These are phyloP conservation scores for Caranx ignobilis DNA, from an alignment of 2,113 vertebrate species.

Conservation along the genomic window DNA sequence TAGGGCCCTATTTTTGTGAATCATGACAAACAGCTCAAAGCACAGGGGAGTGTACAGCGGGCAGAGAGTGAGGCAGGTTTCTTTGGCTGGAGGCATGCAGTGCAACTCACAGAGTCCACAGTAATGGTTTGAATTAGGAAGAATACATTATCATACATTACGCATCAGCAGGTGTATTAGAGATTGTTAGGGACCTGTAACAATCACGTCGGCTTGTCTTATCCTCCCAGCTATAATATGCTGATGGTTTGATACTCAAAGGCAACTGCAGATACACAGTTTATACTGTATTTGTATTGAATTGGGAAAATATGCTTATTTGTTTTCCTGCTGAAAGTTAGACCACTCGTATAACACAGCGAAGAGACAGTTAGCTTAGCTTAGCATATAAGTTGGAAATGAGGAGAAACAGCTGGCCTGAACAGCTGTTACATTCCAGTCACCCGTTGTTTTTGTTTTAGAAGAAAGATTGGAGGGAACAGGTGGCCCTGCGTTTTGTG, in stretches of 20 bases:
- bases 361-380: not conserved
- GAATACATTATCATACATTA: constrained; percentile 55
- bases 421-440: not conserved
- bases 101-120: constrained; percentile 1
- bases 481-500: not conserved
- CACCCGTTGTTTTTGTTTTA: not conserved
- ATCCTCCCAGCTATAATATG: not conserved
- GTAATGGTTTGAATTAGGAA: constrained; percentile 38
- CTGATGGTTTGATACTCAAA: not conserved
- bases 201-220: constrained; percentile 13
- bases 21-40: constrained; percentile 10
- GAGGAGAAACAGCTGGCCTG: not conserved
- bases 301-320: not conserved
- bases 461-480: not conserved
- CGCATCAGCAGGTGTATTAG: constrained; percentile 12
- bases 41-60: constrained; percentile 1
- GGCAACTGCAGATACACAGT: not conserved
- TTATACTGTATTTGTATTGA: not conserved
- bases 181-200: constrained; percentile 16
- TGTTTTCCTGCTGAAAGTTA: not conserved
- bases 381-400: not conserved
- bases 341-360: not conserved
- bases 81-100: constrained; percentile 28
- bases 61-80: constrained; percentile 10
- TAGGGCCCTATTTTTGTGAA: constrained; percentile 1